phyloP scores from a whole-genome alignment of 2,113 vertebrate genomes.

The Misgurnus mizolepis region DNA sequence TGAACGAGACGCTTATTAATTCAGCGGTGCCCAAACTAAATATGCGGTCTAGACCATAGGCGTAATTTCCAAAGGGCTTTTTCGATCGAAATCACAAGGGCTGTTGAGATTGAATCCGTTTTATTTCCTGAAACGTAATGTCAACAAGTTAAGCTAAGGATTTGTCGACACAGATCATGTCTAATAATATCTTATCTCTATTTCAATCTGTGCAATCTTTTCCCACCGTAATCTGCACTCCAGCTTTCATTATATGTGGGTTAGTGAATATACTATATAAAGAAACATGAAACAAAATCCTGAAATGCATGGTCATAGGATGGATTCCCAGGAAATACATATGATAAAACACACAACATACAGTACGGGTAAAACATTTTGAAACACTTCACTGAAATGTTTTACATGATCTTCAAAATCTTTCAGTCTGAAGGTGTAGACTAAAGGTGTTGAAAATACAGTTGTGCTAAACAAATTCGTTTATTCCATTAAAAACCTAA shows the following conservation, averaged over 20 bases:
- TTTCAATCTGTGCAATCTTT: conserved; percentile 47
- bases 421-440: too few relatives aligned
- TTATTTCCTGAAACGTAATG: conserved; percentile 36
- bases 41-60: conserved; percentile 9
- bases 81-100: conserved; percentile 6
- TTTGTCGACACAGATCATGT: conserved; percentile 43
- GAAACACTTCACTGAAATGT: too few relatives aligned
- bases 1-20: conserved; percentile 15
- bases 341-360: too few relatives aligned
- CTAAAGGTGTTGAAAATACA: too few relatives aligned
- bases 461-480: too few relatives aligned
- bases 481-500: too few relatives aligned
- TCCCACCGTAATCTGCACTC: conserved; percentile 23
- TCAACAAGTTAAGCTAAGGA: conserved; percentile 42
- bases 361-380: too few relatives aligned
- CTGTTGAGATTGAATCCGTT: conserved; percentile 12
- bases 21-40: conserved; percentile 16
- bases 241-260: conserved; percentile 25
- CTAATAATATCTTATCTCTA: conserved; percentile 42
- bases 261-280: not conserved
- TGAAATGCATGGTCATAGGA: too few relatives aligned
- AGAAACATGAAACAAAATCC: too few relatives aligned
- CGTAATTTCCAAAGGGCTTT: conserved; percentile 20
- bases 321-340: too few relatives aligned
- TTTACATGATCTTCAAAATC: too few relatives aligned